Conservation (phyloP, 2,888 invertebrate species). For the Proisotoma minuta region DNA sequence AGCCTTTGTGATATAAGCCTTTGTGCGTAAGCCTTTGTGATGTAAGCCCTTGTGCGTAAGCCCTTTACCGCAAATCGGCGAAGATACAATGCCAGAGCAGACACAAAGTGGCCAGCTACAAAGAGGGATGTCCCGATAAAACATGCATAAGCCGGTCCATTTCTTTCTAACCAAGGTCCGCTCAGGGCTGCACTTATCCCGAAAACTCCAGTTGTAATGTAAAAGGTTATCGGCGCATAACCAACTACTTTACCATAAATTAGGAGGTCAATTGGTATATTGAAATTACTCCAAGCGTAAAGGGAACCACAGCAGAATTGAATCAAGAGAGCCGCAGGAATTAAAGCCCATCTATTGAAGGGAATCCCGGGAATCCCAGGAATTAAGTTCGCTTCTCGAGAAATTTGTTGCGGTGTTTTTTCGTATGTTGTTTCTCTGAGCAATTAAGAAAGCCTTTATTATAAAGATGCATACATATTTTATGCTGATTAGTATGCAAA, state of each 20-base stretch:
- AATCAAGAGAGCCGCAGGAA: constrained; percentile 42
- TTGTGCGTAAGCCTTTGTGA: too few species aligned
- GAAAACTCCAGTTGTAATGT: constrained; percentile 40
- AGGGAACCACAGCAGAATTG: constrained; percentile 43
- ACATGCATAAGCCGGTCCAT: constrained; percentile 32
- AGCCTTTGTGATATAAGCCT: too few species aligned
- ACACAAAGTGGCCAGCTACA: constrained; percentile 33
- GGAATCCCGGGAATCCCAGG: constrained; percentile 9
- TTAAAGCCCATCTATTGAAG: constrained; percentile 38
- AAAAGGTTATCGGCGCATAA: constrained; percentile 42
- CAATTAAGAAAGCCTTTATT: not conserved
- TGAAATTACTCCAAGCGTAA: constrained; percentile 45
- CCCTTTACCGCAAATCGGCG: too few species aligned
- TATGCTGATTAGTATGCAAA: not conserved
- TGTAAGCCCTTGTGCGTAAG: too few species aligned
- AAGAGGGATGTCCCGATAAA: constrained; percentile 31
- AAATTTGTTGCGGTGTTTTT: constrained; percentile 21
- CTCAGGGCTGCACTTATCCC: constrained; percentile 37
- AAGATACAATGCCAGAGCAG: constrained; percentile 31
- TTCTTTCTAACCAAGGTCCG: constrained; percentile 43
- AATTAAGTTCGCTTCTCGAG: constrained; percentile 16
- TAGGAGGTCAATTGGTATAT: constrained; percentile 38
- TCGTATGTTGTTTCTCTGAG: not conserved
- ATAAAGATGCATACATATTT: not conserved
- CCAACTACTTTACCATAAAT: constrained; percentile 32